phyloP scores from a whole-genome alignment of 1,140 invertebrate species.

The Eciton burchellii region DNA sequence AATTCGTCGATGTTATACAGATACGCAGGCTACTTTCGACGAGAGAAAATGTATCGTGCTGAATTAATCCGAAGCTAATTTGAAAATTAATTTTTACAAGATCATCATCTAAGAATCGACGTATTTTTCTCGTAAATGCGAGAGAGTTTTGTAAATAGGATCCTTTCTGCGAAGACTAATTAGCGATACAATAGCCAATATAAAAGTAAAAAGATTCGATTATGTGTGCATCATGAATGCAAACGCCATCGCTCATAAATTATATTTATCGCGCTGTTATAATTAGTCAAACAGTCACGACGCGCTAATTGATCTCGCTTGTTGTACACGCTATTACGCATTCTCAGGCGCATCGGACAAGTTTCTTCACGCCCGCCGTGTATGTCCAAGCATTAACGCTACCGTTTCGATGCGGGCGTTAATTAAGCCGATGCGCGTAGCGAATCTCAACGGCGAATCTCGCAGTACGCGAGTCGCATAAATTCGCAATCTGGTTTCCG shows the following conservation, averaged over 20 bases:
- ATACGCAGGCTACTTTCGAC: slow-evolving; percentile 40
- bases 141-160: background rate
- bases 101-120: slow-evolving; percentile 6
- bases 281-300: slow-evolving; percentile 12
- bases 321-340: slow-evolving; percentile 2
- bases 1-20: slow-evolving; percentile 45
- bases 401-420: slow-evolving; percentile 5
- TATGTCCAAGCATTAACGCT: slow-evolving; percentile 12
- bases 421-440: slow-evolving; percentile 22
- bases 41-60: slow-evolving; percentile 22
- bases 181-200: background rate
- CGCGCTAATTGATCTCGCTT: slow-evolving; percentile 14
- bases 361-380: background rate
- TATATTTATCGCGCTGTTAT: background rate
- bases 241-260: background rate
- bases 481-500: background rate
- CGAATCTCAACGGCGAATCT: background rate
- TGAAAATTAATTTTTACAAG: slow-evolving; percentile 11
- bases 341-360: slow-evolving; percentile 25
- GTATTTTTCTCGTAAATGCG: background rate
- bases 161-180: too few species aligned
- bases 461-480: background rate
- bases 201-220: too few species aligned
- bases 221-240: too few species aligned
- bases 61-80: slow-evolving; percentile 1